Evolutionary conservation across 2,888 invertebrate genomes (phyloP).

Genomic region (Polietes domitor): DNA sequence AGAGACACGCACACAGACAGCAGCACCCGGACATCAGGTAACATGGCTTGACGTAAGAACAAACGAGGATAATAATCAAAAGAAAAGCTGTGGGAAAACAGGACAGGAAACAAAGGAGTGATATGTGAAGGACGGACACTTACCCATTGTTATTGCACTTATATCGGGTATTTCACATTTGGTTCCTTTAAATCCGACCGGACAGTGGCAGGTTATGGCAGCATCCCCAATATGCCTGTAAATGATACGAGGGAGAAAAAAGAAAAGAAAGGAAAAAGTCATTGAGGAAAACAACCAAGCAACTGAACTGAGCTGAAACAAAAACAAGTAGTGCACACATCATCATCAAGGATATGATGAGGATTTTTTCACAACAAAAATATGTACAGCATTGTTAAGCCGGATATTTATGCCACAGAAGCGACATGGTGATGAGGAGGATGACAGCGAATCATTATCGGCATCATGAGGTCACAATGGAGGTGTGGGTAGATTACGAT

Average conservation of each 20-base stretch:
- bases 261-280: background rate
- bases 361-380: background rate
- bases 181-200: constrained; percentile 85
- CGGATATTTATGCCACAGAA: constrained; percentile 5
- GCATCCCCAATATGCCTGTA: constrained; percentile 89
- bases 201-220: constrained; percentile 87
- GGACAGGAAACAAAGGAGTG: constrained; percentile 17
- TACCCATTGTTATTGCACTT: constrained; percentile 78
- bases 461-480: constrained; percentile 1
- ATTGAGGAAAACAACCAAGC: background rate
- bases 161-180: constrained; percentile 85
- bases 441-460: background rate
- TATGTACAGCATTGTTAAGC: constrained; percentile 23
- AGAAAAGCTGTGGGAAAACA: background rate
- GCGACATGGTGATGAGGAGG: background rate
- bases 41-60: constrained; percentile 27
- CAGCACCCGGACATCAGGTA: background rate
- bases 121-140: constrained; percentile 67
- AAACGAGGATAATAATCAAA: constrained; percentile 42
- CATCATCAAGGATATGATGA: constrained; percentile 9
- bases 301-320: background rate
- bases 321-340: background rate
- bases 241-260: constrained; percentile 63
- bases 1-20: background rate
- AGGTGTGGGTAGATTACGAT: background rate